These are phyloP conservation scores for Psilopogon haemacephalus DNA, from an alignment of 2,113 vertebrate genomes.

Conservation along the genomic window DNA sequence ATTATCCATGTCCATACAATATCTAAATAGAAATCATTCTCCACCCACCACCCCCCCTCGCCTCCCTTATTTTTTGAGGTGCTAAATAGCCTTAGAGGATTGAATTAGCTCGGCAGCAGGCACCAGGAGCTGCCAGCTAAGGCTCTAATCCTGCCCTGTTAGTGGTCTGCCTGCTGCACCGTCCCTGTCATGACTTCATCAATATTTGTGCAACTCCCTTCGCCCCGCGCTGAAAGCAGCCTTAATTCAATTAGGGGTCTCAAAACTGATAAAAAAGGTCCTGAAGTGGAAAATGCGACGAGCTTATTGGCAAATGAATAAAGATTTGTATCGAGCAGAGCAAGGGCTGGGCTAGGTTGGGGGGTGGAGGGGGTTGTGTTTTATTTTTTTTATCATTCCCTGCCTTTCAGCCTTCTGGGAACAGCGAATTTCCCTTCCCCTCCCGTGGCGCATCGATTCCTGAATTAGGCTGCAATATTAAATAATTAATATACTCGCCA, in stretches of 20 bases:
- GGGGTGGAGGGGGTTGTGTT: too few species aligned
- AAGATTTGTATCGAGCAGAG: constrained; percentile 88
- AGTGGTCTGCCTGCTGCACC: constrained; percentile 67
- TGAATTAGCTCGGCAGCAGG: constrained; percentile 70
- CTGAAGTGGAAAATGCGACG: constrained; percentile 84
- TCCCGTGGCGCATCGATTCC: constrained; percentile 92
- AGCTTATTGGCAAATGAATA: constrained; percentile 95
- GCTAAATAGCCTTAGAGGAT: constrained; percentile 75
- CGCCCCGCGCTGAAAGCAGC: constrained; percentile 84
- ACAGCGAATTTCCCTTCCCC: constrained; percentile 81
- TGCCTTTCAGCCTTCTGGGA: constrained; percentile 89
- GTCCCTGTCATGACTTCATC: constrained; percentile 84
- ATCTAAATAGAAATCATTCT: constrained; percentile 52
- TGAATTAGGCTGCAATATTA: constrained; percentile 99
- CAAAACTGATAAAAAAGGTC: constrained; percentile 84
- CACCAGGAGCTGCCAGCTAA: constrained; percentile 55
- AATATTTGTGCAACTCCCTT: constrained; percentile 74
- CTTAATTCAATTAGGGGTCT: constrained; percentile 89
- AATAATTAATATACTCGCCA: constrained; percentile 99
- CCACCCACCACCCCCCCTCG: constrained; percentile 72
- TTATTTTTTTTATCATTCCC: constrained; percentile 87
- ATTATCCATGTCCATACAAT: neutral
- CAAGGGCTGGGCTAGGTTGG: constrained; percentile 38
- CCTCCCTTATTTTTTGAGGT: constrained; percentile 73
- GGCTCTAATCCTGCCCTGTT: constrained; percentile 52